A percentile compares a stretch with the other conserved stretches of the same genome.
Evolutionary conservation across 1,140 invertebrate genomes (phyloP).

Genomic region (Helicoverpa zea): DNA sequence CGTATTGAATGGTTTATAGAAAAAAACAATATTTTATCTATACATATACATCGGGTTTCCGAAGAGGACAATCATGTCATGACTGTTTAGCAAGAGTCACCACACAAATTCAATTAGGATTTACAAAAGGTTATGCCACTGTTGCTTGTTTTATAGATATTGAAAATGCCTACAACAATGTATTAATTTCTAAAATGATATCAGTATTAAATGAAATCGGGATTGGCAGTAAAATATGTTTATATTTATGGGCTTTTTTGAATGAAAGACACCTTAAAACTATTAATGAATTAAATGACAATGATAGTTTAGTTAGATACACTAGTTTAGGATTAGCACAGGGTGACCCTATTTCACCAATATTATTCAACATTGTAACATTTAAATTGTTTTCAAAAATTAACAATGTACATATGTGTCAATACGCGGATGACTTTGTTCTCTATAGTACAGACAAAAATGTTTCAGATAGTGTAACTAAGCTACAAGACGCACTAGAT

Average conservation of each 20-base stretch:
- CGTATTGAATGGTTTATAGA: slow-evolving; percentile 6
- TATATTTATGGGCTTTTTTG: slow-evolving; percentile 1
- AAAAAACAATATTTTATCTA: not conserved
- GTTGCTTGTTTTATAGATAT: slow-evolving; percentile 1
- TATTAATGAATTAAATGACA: not conserved
- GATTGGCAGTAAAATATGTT: not conserved
- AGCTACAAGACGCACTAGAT: not conserved
- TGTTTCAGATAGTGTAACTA: not conserved
- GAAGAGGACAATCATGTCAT: not conserved
- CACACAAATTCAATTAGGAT: not conserved
- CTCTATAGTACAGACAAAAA: not conserved
- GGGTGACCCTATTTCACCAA: not conserved
- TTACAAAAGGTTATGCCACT: not conserved
- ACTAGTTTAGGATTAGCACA: slow-evolving; percentile 3
- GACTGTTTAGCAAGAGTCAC: not conserved
- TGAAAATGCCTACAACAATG: not conserved
- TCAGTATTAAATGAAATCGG: not conserved
- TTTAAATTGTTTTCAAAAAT: not conserved
- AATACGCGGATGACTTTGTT: slow-evolving; percentile 16
- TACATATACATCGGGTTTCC: not conserved
- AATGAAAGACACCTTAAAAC: slow-evolving; percentile 4
- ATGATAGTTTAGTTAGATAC: not conserved
- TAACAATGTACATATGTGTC: not conserved
- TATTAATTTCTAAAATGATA: not conserved
- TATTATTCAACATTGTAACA: not conserved